phyloP scores from a whole-genome alignment of 2,888 invertebrate genomes.

The Mayetiola destructor region DNA sequence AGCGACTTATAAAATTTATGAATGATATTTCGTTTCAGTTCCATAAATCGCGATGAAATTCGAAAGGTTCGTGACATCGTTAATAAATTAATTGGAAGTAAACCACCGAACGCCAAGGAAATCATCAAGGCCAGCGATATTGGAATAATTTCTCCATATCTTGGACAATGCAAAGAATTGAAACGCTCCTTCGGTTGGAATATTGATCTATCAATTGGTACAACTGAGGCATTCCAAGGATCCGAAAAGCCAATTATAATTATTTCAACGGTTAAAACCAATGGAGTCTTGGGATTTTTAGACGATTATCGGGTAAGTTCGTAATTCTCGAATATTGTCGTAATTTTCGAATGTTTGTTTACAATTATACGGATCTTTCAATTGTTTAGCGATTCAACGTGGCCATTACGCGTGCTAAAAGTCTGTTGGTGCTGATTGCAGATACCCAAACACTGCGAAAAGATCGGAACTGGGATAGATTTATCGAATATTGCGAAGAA shows the following conservation, averaged over 20 bases:
- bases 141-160: conserved; percentile 40
- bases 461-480: conserved; percentile 18
- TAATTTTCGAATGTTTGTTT: conserved; percentile 16
- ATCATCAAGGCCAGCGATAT: conserved; percentile 32
- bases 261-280: conserved; percentile 56
- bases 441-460: conserved; percentile 29
- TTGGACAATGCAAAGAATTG: not conserved
- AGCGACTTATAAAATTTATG: too few relatives aligned
- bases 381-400: conserved; percentile 46
- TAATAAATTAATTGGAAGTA: not conserved
- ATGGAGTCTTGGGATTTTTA: not conserved
- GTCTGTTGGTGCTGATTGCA: conserved; percentile 39
- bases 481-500: not conserved
- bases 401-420: conserved; percentile 42
- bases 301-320: not conserved
- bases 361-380: too few relatives aligned
- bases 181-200: too few relatives aligned
- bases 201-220: conserved; percentile 51
- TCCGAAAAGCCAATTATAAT: conserved; percentile 61
- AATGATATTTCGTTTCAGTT: too few relatives aligned
- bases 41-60: not conserved
- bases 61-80: not conserved
- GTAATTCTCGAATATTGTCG: too few relatives aligned
- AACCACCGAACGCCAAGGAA: not conserved
- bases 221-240: conserved; percentile 71